phyloP scores from a whole-genome alignment of 2,888 invertebrate genomes.

The Acleris literana region DNA sequence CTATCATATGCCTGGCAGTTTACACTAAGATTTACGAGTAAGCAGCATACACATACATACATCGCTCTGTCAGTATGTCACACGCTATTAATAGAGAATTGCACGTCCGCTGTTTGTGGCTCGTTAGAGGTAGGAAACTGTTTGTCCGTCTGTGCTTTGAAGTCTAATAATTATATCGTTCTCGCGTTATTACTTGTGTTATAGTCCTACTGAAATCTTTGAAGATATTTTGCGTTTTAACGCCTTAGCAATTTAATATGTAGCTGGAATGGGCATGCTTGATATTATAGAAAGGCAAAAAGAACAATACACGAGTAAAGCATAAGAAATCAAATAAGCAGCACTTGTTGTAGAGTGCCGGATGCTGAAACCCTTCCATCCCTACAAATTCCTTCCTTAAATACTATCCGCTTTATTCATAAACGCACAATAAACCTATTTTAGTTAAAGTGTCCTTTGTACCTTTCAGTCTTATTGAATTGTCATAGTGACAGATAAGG shows the following conservation, averaged over 20 bases:
- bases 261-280: background rate
- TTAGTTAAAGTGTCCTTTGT: too few relatives aligned
- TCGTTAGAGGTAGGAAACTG: slow-evolving; percentile 18
- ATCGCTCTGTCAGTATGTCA: slow-evolving; percentile 17
- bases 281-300: too few relatives aligned
- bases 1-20: background rate
- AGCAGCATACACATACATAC: background rate
- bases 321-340: too few relatives aligned
- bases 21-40: slow-evolving; percentile 6
- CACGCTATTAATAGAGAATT: slow-evolving; percentile 20
- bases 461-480: too few relatives aligned
- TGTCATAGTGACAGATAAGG: too few relatives aligned
- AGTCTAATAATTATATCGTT: slow-evolving; percentile 6
- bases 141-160: slow-evolving; percentile 15
- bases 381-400: too few relatives aligned
- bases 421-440: too few relatives aligned
- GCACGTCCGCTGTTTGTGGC: slow-evolving; percentile 13
- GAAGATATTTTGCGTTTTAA: background rate
- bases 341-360: too few relatives aligned
- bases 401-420: too few relatives aligned
- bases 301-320: too few relatives aligned
- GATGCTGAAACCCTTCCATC: too few relatives aligned
- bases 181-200: slow-evolving; percentile 8
- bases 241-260: slow-evolving; percentile 2
- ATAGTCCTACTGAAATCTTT: background rate